Conservation (phyloP, 1,140 invertebrate species). For the Euura saliciscinereae region DNA sequence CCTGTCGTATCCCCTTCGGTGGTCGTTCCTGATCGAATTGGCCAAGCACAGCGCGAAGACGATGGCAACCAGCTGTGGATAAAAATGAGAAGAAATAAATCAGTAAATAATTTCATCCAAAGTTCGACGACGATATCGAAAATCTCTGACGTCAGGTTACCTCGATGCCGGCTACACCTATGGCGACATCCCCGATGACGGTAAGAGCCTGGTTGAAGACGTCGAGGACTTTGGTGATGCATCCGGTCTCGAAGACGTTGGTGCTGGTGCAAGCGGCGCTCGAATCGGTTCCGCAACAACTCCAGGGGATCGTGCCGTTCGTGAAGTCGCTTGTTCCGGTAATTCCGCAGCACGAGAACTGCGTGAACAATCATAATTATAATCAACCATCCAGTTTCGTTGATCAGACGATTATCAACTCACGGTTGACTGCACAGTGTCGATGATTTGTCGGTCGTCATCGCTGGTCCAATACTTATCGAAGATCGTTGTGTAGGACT, state of each 20-base stretch:
- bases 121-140: conserved; percentile 19
- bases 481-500: conserved; percentile 43
- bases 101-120: conserved; percentile 30
- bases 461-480: conserved; percentile 41
- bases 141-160: conserved; percentile 47
- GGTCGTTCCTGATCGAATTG: conserved; percentile 71
- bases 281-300: conserved; percentile 32
- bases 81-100: conserved; percentile 15
- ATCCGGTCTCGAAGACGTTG: conserved; percentile 47
- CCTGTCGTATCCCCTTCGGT: conserved; percentile 68
- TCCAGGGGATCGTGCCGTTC: conserved; percentile 49
- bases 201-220: conserved; percentile 61
- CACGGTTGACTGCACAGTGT: conserved; percentile 63
- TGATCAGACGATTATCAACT: conserved; percentile 25
- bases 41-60: conserved; percentile 85
- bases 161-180: conserved; percentile 72
- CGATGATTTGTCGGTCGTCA: conserved; percentile 50
- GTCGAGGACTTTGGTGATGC: conserved; percentile 47
- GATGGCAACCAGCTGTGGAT: conserved; percentile 76
- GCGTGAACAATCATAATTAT: too few relatives aligned
- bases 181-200: conserved; percentile 67
- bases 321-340: conserved; percentile 55
- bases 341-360: conserved; percentile 65
- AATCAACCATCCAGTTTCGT: too few relatives aligned
- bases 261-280: neutral